Evolutionary conservation across 1,140 invertebrate species (phyloP).

Genomic region (Drosophila pallidifrons): DNA sequence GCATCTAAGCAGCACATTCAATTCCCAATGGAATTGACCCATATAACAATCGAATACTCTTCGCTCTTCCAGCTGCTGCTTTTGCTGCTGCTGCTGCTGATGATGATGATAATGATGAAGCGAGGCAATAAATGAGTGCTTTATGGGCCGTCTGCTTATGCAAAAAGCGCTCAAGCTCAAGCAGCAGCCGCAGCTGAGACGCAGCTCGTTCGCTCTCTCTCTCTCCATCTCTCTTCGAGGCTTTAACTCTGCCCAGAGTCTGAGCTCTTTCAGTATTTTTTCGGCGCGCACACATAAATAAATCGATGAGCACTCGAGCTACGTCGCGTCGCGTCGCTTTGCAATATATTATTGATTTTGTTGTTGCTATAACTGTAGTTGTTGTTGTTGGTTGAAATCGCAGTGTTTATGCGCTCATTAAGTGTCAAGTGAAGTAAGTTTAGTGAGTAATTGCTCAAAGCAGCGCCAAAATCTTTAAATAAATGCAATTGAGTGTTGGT

Average conservation of each 20-base stretch:
- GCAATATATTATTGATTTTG: constrained; percentile 66
- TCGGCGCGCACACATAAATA: constrained; percentile 69
- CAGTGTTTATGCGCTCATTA: constrained; percentile 42
- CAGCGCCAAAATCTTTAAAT: constrained; percentile 36
- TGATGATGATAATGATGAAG: constrained; percentile 40
- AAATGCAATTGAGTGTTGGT: constrained; percentile 38
- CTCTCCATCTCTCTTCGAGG: constrained; percentile 15
- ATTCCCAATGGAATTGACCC: constrained; percentile 84
- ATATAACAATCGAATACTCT: constrained; percentile 67
- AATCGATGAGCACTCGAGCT: constrained; percentile 73
- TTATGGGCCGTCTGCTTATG: constrained; percentile 52
- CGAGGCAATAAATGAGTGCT: constrained; percentile 59
- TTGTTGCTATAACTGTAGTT: background rate
- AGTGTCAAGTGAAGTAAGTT: constrained; percentile 41
- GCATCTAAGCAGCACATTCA: constrained; percentile 50
- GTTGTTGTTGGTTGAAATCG: constrained; percentile 19
- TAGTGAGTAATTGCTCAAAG: constrained; percentile 24
- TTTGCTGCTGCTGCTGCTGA: constrained; percentile 16
- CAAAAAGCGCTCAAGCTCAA: constrained; percentile 53
- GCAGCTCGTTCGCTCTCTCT: background rate
- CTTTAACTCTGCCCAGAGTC: constrained; percentile 44
- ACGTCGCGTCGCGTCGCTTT: constrained; percentile 49
- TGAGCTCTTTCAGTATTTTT: constrained; percentile 52
- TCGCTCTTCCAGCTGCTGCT: constrained; percentile 36
- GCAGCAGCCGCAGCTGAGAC: background rate